A percentile compares a stretch with the other conserved stretches of the same genome.
Conservation (phyloP, 2,797 vertebrate genomes). For the Oryzias dopingdopingensis region DNA sequence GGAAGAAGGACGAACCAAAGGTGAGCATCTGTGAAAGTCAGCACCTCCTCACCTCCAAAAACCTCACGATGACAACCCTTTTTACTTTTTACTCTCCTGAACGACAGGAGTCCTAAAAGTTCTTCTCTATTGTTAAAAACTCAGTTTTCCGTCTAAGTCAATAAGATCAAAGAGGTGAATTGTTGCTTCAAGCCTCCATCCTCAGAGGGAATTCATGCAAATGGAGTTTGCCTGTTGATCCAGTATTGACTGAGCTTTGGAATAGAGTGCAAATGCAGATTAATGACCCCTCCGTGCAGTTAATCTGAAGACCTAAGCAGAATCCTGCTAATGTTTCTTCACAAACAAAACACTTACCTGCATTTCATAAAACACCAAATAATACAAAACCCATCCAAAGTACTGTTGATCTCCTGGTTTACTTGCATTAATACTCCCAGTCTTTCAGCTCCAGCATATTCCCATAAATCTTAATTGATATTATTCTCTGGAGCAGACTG, state of each 20-base stretch:
- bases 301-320: constrained; percentile 18
- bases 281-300: constrained; percentile 37
- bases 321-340: constrained; percentile 3
- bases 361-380: constrained; percentile 1
- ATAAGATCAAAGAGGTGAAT: constrained; percentile 4
- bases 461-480: too few species aligned
- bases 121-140: background rate
- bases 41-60: background rate
- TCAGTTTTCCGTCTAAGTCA: constrained; percentile 4
- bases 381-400: constrained; percentile 13
- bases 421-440: background rate
- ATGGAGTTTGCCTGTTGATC: background rate
- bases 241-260: constrained; percentile 43
- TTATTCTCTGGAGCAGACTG: too few species aligned
- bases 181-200: background rate
- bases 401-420: background rate
- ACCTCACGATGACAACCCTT: constrained; percentile 48
- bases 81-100: background rate
- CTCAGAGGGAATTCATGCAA: background rate
- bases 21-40: constrained; percentile 44
- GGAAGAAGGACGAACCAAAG: constrained; percentile 34
- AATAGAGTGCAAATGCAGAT: constrained; percentile 52
- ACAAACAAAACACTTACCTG: background rate
- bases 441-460: background rate
- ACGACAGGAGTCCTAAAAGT: too few species aligned